These are phyloP conservation scores for Sciurus carolinensis DNA, from an alignment of 2,797 vertebrate genomes.

Conservation along the genomic window DNA sequence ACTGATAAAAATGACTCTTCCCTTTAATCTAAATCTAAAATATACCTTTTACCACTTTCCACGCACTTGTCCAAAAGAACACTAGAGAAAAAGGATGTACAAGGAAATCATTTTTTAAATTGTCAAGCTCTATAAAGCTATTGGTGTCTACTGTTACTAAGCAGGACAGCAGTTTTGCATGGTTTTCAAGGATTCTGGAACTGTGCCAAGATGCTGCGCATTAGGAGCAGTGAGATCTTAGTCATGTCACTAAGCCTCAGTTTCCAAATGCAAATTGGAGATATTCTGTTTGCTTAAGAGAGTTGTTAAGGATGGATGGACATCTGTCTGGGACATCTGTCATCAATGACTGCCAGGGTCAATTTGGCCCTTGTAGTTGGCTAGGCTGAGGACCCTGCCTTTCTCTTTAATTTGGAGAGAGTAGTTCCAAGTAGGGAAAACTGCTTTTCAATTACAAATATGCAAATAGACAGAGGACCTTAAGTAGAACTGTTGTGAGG, in stretches of 20 bases:
- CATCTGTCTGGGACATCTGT: background rate
- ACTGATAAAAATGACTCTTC: background rate
- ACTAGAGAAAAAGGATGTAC: background rate
- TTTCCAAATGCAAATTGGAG: conserved; percentile 1
- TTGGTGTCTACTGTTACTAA: background rate
- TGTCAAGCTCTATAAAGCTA: background rate
- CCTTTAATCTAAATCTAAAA: background rate
- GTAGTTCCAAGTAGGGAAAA: background rate
- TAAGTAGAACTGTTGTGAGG: background rate
- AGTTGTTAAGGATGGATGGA: background rate
- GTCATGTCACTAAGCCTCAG: background rate
- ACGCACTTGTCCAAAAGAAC: background rate
- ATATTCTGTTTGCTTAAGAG: background rate
- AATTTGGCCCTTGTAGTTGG: background rate
- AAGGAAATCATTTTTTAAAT: background rate
- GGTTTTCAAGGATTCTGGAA: background rate
- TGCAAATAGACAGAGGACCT: background rate
- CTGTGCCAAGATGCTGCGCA: background rate
- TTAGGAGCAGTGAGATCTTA: background rate
- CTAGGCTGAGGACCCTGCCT: background rate
- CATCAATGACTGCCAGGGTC: background rate
- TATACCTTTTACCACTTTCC: background rate
- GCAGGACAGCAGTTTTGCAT: background rate
- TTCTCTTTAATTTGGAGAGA: background rate
- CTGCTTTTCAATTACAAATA: background rate